These are phyloP conservation scores for Betta splendens DNA, from an alignment of 2,797 vertebrate genomes.

Conservation along the genomic window DNA sequence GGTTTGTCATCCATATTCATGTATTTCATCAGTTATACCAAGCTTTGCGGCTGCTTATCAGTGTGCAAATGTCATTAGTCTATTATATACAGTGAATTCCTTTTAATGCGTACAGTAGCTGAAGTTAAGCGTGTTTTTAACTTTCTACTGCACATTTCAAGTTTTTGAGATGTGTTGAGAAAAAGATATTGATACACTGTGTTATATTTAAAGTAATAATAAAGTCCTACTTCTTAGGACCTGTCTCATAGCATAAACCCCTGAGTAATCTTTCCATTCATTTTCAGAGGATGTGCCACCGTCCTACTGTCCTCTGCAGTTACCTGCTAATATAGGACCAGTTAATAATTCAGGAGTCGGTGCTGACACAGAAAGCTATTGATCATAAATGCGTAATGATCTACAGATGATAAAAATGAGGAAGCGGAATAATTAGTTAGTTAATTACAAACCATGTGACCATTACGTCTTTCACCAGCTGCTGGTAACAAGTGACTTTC, in stretches of 20 bases:
- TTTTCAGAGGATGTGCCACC: constrained; percentile 56
- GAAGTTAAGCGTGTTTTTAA: too few species aligned
- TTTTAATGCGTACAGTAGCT: too few species aligned
- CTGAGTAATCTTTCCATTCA: constrained; percentile 32
- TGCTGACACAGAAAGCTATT: constrained; percentile 53
- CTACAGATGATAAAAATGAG: constrained; percentile 46
- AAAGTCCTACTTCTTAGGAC: too few species aligned
- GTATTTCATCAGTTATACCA: too few species aligned
- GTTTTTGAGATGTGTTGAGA: not conserved
- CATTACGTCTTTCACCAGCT: constrained; percentile 1
- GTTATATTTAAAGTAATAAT: not conserved
- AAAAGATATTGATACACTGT: too few species aligned
- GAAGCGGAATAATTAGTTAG: constrained; percentile 28
- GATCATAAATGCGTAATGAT: constrained; percentile 60
- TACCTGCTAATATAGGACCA: constrained; percentile 61
- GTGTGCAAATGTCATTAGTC: too few species aligned
- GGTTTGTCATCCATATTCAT: constrained; percentile 51
- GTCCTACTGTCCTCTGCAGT: constrained; percentile 54
- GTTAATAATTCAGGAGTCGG: constrained; percentile 69
- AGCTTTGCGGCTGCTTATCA: not conserved
- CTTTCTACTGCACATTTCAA: not conserved
- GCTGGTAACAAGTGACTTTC: constrained; percentile 8
- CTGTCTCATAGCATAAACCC: too few species aligned
- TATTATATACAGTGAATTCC: too few species aligned
- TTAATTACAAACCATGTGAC: constrained; percentile 9